Percentiles rank a stretch among this genome's conserved stretches.
These are phyloP conservation scores for Sphaerophoria taeniata DNA, from an alignment of 2,888 invertebrate genomes.

Conservation along the genomic window DNA sequence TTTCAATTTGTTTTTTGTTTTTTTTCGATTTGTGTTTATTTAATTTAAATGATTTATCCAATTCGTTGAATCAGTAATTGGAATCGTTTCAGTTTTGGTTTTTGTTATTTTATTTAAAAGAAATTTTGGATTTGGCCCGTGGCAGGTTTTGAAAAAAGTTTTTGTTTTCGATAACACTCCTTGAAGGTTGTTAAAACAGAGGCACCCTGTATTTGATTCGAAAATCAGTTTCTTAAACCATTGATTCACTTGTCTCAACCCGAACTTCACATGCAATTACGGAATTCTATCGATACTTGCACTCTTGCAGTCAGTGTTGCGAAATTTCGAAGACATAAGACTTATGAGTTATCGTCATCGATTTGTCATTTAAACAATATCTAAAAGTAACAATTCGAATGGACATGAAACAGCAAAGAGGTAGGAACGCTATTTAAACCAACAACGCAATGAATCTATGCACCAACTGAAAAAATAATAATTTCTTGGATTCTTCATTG, in stretches of 20 bases:
- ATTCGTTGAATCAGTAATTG: constrained; percentile 61
- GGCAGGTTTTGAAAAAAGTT: too few species aligned
- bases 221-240: too few species aligned
- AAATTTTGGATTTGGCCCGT: too few species aligned
- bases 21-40: constrained; percentile 33
- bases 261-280: too few species aligned
- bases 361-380: constrained; percentile 61
- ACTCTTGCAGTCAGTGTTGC: background rate
- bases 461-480: background rate
- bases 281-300: background rate
- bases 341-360: constrained; percentile 45
- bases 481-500: constrained; percentile 14
- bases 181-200: too few species aligned
- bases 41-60: constrained; percentile 67
- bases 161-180: too few species aligned
- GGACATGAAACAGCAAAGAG: constrained; percentile 17
- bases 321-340: background rate
- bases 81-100: background rate
- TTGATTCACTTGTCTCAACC: too few species aligned
- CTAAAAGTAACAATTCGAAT: constrained; percentile 26
- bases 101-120: too few species aligned
- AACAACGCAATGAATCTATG: constrained; percentile 11
- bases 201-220: too few species aligned
- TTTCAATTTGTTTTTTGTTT: constrained; percentile 20
- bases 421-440: background rate